phyloP scores from a whole-genome alignment of 2,888 invertebrate genomes.

The Fragum whitleyi region DNA sequence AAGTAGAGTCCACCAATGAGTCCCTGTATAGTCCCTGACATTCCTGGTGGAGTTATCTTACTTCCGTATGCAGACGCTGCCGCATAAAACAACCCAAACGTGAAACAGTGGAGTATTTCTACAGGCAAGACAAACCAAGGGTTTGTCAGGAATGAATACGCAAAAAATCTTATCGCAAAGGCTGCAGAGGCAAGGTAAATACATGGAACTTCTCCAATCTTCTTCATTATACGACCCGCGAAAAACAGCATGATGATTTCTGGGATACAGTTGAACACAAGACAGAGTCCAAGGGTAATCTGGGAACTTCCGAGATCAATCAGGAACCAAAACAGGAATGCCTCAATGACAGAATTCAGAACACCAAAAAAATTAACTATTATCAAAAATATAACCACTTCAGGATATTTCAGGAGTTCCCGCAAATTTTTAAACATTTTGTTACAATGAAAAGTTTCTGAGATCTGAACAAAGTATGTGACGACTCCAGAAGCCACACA shows the following conservation, averaged over 20 bases:
- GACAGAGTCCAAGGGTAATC: constrained; percentile 78
- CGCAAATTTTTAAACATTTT: constrained; percentile 90
- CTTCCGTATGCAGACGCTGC: constrained; percentile 95
- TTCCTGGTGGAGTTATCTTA: constrained; percentile 92
- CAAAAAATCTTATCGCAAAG: constrained; percentile 92
- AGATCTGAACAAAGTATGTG: constrained; percentile 85
- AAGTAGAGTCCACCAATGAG: constrained; percentile 95
- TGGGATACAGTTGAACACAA: constrained; percentile 74
- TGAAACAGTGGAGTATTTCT: constrained; percentile 94
- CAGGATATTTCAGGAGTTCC: constrained; percentile 91
- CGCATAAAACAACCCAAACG: constrained; percentile 96
- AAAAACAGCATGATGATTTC: constrained; percentile 88
- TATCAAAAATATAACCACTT: constrained; percentile 92
- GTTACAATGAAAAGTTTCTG: constrained; percentile 68
- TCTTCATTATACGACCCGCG: constrained; percentile 92
- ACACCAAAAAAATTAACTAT: constrained; percentile 93
- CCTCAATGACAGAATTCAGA: constrained; percentile 95
- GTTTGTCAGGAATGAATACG: constrained; percentile 92
- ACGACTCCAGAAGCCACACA: constrained; percentile 90
- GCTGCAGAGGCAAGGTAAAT: constrained; percentile 93
- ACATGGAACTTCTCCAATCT: constrained; percentile 90
- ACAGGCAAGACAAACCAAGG: constrained; percentile 94
- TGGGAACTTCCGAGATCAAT: constrained; percentile 82
- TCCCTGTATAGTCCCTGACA: constrained; percentile 94
- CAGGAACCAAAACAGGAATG: constrained; percentile 93